Evolutionary conservation across 2,888 invertebrate genomes (phyloP), one percentile per base, ranked within the genome.

Genomic region (Meteorus colon): DNA sequence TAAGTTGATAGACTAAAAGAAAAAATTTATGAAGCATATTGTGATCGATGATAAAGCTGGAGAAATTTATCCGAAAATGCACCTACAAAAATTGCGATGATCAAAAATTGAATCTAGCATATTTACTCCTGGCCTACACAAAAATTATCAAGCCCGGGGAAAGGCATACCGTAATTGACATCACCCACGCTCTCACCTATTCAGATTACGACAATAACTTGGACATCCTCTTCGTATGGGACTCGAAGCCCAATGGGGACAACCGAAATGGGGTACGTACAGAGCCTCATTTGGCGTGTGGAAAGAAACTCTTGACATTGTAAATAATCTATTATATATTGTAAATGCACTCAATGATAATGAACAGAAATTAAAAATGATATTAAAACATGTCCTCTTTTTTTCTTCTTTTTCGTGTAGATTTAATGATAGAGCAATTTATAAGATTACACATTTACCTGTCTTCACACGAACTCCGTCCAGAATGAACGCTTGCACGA

Each of bases 401-500:
- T 48, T 48, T 48, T 24, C 24, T 24, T 48, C 3, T 4, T 10
- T 41, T 12, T 41, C 12, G 12, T 12, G 8, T 41, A 8, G 12
- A 12, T 41, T 48, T 2, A 48, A 48, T 48, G 48, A n/a, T 16
- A 2, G 48, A 73, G 73, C 19, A 29, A 76, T 51, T 75, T 34
- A 6, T 34, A 41, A 34, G 16, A 55, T 27, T 66, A 60, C 68
- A 63, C 85, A 91, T 91, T 88, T 90, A 93, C 91, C 94, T 92
- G 62, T 94, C 95, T 88, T 94, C 94, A 82, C 94, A 93, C 78
- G 96, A 96, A 90, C 96, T 96, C 82, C 95, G 93, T 66, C 96
- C 96, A 24, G 96, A 96, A 91, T 96, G 96, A 73, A 95, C 95
- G 83, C 95, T 95, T 79, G 93, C 95, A 81, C 95, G 92, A 81